A percentile compares a stretch with the other conserved stretches of the same genome.
phyloP scores from a whole-genome alignment of 2,888 invertebrate genomes.

The Caenorhabditis japonica region DNA sequence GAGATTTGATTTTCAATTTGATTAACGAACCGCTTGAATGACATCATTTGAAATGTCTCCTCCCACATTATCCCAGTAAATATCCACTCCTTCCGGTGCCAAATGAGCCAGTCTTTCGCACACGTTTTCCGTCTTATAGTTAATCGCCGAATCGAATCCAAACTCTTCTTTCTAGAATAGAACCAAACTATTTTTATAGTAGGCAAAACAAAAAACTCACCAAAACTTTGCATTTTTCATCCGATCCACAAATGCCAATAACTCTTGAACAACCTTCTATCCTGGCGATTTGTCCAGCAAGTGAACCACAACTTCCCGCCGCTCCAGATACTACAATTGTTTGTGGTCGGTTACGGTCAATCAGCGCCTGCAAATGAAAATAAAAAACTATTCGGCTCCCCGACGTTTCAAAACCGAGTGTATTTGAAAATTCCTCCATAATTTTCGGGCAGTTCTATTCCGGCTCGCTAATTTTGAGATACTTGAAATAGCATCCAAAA shows the following conservation, averaged over 20 bases:
- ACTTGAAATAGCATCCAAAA: too few relatives aligned
- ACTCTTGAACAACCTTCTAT: slow-evolving; percentile 76
- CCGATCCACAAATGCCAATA: slow-evolving; percentile 78
- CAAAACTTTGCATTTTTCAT: slow-evolving; percentile 77
- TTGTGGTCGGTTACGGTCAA: slow-evolving; percentile 74
- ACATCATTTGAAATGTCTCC: slow-evolving; percentile 78
- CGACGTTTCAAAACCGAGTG: background rate
- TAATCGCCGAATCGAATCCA: slow-evolving; percentile 77
- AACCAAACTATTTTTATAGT: background rate
- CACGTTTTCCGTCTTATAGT: slow-evolving; percentile 76
- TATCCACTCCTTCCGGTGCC: slow-evolving; percentile 78
- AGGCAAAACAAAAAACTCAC: slow-evolving; percentile 28
- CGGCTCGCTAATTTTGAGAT: too few relatives aligned
- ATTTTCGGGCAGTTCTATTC: too few relatives aligned
- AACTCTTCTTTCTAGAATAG: slow-evolving; percentile 63
- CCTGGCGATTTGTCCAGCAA: slow-evolving; percentile 78
- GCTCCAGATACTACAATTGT: slow-evolving; percentile 78
- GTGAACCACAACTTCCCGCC: slow-evolving; percentile 78
- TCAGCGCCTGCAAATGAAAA: slow-evolving; percentile 70
- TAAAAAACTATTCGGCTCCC: slow-evolving; percentile 1
- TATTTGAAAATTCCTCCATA: too few relatives aligned
- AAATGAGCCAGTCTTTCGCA: slow-evolving; percentile 65
- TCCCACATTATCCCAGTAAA: slow-evolving; percentile 79
- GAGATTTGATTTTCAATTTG: background rate
- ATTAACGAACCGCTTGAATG: slow-evolving; percentile 63